Base-by-base conservation (phyloP, 2,797 vertebrate genomes). In the Telmatherina bonti region DNA sequence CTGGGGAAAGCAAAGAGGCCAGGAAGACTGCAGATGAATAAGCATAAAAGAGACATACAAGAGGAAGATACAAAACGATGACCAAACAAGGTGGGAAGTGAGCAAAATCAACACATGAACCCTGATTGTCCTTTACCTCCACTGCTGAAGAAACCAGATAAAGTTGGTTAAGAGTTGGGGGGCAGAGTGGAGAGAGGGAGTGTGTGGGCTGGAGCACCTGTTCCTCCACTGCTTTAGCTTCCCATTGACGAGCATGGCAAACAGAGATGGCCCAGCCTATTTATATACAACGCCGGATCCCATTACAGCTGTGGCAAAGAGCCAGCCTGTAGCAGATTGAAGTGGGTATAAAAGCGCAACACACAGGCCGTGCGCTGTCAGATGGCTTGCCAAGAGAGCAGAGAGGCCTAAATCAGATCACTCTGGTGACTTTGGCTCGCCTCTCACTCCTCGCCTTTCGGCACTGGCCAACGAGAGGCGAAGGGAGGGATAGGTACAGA, bases 231-330 rank as follows among this genome's bases (percentile, higher is more conserved):
- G 88, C 86, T 73, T 88, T 79, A 81, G 79, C 65, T 84, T 87
- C 78, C 86, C 88, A 91, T 91, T 90, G 88, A 93, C 78, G 85
- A 91, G 77, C 80, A 82, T 71, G 78, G 86, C 82, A 78, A 86
- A 74, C 72, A 76, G 81, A 85, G 88, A 75, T 43, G 80, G 79
- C 66, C 83, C 9, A 59, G 70, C 78, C 91, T 92, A 92, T 92
- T 92, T 91, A 90, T 92, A 93, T 66, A 88, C 88, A 88, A 85
- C 75, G 24, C 64, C 29, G 85, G 85, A 85, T 90, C 90, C 80
- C 51, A 76, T 92, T 93, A 90, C 89, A 85, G 89, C 78, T 69
- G 79, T 87, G 92, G 91, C 89, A 75, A 26, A 1, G 30, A 53
- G 90, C 90, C 91, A 92, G 82, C 67, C 70, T 67, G 79, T 79